phyloP scores from a whole-genome alignment of 1,140 invertebrate species.

The Paraescarpia echinospica region DNA sequence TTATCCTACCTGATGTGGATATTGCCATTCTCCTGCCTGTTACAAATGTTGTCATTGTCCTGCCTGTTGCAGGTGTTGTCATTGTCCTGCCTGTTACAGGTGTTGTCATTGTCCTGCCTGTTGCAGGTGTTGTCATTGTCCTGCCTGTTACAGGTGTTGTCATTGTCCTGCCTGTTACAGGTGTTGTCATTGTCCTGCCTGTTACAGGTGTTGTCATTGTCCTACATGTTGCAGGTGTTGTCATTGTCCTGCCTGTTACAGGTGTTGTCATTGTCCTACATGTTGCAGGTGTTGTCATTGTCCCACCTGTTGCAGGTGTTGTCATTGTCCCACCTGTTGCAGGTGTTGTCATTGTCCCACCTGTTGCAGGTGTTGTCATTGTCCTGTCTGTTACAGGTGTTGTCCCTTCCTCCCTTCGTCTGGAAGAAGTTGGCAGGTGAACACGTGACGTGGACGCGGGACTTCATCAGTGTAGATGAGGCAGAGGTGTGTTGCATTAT shows the following conservation, averaged over 20 bases:
- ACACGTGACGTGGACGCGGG: slow-evolving; percentile 47
- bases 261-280: background rate
- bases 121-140: too few species aligned
- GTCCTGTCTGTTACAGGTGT: slow-evolving; percentile 37
- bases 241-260: too few species aligned
- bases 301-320: background rate
- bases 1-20: background rate
- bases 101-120: too few species aligned
- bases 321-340: background rate
- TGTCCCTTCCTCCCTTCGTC: slow-evolving; percentile 53
- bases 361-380: too few species aligned
- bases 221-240: too few species aligned
- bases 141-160: too few species aligned
- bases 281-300: background rate
- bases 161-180: too few species aligned
- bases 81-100: too few species aligned
- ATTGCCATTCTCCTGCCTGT: background rate
- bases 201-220: too few species aligned
- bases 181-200: too few species aligned
- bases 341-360: too few species aligned
- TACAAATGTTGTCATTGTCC: background rate
- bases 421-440: slow-evolving; percentile 57
- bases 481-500: slow-evolving; percentile 42
- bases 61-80: too few species aligned
- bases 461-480: slow-evolving; percentile 54